Base-by-base conservation (phyloP, 2,113 vertebrate genomes). In the Brachypteracias leptosomus region DNA sequence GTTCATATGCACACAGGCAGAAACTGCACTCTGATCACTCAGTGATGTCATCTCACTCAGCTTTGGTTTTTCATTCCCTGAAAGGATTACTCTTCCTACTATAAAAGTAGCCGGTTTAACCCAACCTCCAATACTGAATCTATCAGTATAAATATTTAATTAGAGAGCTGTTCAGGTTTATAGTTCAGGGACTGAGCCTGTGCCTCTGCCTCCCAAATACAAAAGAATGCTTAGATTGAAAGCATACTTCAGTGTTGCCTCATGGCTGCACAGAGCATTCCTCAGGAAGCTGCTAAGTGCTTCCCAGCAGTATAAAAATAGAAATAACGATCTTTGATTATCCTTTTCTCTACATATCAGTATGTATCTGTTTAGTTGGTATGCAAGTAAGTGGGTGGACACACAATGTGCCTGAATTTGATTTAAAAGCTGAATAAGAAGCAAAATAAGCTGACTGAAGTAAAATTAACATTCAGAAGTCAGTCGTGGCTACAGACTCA, bases 221-320 rank as follows among this genome's bases (percentile, higher is more conserved):
- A 8, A 51, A 77, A 67, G 80, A 92, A 78, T 65, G 73, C 47
- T 72, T 71, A 85, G 62, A 67, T 22, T 17, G n/a, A 79, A 84
- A 62, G 70, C 81, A 54, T 88, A 85, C 68, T 75, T 95, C 74
- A 92, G 61, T 74, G 83, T 72, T 42, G 31, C 57, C 83, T 94
- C 77, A 38, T 26, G 81, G 70, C 84, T 54, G 49, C 85, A 85
- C 35, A 88, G 54, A 94, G 74, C 93, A 96, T 96, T 96, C 87
- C 84, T 91, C 89, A 85, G 94, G 81, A 96, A 95, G 87, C 55
- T 78, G 87, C 74, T 85, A 96, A 96, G 93, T 91, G 89, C 81
- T 93, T 95, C 87, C 74, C 89, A 93, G 59, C 87, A 89, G 36
- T 46, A 85, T 5, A 89, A 94, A 96, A 94, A 95, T 66, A 95